A percentile compares a stretch with the other conserved stretches of the same genome.
These are phyloP conservation scores for Drosophila trapezifrons DNA, from an alignment of 1,140 invertebrate genomes.

Conservation along the genomic window DNA sequence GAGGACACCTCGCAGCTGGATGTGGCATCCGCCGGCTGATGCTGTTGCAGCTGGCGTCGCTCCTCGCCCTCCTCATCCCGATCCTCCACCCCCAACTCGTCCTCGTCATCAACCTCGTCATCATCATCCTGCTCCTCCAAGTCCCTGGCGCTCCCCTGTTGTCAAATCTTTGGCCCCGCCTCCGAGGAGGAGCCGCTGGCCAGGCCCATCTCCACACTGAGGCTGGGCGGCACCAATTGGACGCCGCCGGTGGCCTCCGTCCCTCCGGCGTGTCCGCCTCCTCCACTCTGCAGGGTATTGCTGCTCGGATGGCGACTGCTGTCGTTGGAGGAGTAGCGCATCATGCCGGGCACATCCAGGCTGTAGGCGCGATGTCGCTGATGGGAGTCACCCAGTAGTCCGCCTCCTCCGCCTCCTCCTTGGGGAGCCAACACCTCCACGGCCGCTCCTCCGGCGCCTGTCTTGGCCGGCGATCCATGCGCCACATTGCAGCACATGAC, in stretches of 20 bases:
- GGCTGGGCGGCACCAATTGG: constrained; percentile 36
- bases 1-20: constrained; percentile 80
- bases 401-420: not conserved
- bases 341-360: constrained; percentile 73
- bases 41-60: constrained; percentile 33
- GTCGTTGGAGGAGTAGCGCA: constrained; percentile 64
- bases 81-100: constrained; percentile 8
- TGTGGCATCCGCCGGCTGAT: constrained; percentile 39
- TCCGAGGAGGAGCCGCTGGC: constrained; percentile 64
- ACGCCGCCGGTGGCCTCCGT: constrained; percentile 19
- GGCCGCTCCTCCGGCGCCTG: constrained; percentile 3
- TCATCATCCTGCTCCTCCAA: constrained; percentile 26
- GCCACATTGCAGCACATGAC: constrained; percentile 60
- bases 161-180: constrained; percentile 80
- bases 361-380: constrained; percentile 79
- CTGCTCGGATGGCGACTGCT: constrained; percentile 81
- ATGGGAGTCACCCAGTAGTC: constrained; percentile 7
- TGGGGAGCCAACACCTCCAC: not conserved
- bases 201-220: constrained; percentile 71
- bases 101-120: constrained; percentile 4
- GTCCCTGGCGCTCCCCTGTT: constrained; percentile 73
- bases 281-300: constrained; percentile 73
- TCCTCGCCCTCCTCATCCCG: constrained; percentile 13
- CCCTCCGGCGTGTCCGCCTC: not conserved
- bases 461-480: constrained; percentile 63